Conservation (phyloP, 1,140 invertebrate genomes). For the Papilio aristodemus region DNA sequence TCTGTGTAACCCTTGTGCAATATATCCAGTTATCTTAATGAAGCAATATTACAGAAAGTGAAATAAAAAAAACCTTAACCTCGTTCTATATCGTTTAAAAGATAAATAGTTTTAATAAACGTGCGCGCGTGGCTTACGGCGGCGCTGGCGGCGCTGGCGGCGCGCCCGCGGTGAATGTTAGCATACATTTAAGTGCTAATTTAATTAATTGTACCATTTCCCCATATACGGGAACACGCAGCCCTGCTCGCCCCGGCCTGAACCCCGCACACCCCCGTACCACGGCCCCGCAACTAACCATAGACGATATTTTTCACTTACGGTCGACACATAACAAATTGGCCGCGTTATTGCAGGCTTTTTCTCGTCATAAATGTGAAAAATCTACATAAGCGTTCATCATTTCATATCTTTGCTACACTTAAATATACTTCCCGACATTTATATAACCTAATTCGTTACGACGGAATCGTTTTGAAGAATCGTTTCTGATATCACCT, state of each 20-base stretch:
- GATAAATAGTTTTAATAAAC: conserved; percentile 75
- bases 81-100: conserved; percentile 52
- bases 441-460: conserved; percentile 53
- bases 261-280: conserved; percentile 26
- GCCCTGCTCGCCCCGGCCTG: conserved; percentile 30
- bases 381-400: conserved; percentile 35
- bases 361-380: conserved; percentile 40
- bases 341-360: conserved; percentile 51
- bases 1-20: background rate
- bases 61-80: conserved; percentile 33
- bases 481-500: conserved; percentile 66
- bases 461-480: conserved; percentile 54
- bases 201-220: conserved; percentile 75
- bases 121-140: conserved; percentile 39
- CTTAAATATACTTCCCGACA: conserved; percentile 39
- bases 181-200: conserved; percentile 74
- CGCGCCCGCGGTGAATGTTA: conserved; percentile 49
- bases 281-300: conserved; percentile 46
- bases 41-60: conserved; percentile 18
- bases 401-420: conserved; percentile 19
- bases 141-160: conserved; percentile 35
- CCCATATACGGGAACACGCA: conserved; percentile 53
- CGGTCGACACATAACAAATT: conserved; percentile 64
- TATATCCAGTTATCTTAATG: conserved; percentile 22
- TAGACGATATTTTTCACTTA: conserved; percentile 72